Conservation (phyloP, 2,888 invertebrate genomes). For the Coelopa pilipes region DNA sequence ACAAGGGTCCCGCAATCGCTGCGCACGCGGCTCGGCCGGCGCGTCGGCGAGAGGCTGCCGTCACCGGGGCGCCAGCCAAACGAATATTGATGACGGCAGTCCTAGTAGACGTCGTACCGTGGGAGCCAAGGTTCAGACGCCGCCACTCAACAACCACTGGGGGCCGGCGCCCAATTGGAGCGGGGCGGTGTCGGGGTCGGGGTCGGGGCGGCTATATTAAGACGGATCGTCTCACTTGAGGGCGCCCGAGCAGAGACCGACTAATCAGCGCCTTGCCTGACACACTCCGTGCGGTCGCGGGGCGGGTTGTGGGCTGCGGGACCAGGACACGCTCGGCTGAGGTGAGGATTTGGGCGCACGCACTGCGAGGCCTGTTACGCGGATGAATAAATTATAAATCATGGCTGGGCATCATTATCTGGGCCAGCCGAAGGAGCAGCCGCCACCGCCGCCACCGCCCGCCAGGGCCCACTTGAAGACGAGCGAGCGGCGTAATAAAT, state of each 20-base stretch:
- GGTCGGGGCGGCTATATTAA: slow-evolving; percentile 14
- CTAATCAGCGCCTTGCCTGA: slow-evolving; percentile 8
- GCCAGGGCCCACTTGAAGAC: neutral
- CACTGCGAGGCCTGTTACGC: slow-evolving; percentile 11
- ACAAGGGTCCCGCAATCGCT: too few relatives aligned
- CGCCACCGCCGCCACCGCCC: too few relatives aligned
- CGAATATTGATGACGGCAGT: slow-evolving; percentile 13
- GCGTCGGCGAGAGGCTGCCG: neutral
- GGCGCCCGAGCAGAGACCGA: neutral
- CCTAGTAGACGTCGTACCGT: neutral
- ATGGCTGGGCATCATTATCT: slow-evolving; percentile 16
- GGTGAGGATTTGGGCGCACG: neutral
- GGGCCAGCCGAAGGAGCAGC: neutral
- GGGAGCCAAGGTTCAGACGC: neutral
- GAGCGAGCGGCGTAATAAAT: slow-evolving; percentile 8
- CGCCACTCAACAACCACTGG: neutral
- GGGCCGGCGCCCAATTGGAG: neutral
- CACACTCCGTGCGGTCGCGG: neutral
- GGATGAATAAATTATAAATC: slow-evolving; percentile 33
- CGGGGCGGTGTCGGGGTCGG: neutral
- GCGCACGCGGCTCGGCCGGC: too few relatives aligned
- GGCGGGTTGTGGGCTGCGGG: neutral
- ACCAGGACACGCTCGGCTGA: neutral
- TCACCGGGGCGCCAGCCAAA: neutral
- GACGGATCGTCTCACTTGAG: slow-evolving; percentile 25